Percentiles rank a stretch among this genome's conserved stretches.
Evolutionary conservation across 2,797 vertebrate genomes (phyloP).

Genomic region (Chaenodraco wilsoni): DNA sequence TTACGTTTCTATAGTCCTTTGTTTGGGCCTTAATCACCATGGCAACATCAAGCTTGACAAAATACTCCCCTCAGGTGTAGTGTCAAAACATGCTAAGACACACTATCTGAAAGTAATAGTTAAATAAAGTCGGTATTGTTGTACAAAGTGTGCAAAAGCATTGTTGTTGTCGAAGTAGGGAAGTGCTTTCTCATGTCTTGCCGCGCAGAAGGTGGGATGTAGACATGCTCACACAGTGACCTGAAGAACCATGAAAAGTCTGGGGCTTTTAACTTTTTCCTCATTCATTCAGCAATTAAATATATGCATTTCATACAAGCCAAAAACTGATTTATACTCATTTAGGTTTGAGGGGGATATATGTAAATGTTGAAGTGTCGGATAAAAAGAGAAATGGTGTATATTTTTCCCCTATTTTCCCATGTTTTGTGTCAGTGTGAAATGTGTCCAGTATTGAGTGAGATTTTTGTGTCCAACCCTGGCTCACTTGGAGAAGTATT

Average conservation of each 20-base stretch:
- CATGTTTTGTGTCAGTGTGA: too few relatives aligned
- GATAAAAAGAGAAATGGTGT: too few relatives aligned
- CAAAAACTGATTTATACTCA: neutral
- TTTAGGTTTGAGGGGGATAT: neutral
- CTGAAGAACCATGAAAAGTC: conserved; percentile 13
- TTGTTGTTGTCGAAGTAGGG: neutral
- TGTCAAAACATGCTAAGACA: neutral
- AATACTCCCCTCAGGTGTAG: neutral
- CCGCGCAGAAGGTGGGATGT: neutral
- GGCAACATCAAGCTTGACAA: neutral
- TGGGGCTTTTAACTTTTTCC: conserved; percentile 24
- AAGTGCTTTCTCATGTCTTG: conserved; percentile 20
- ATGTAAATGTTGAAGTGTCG: neutral
- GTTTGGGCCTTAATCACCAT: neutral
- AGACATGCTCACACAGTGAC: conserved; percentile 6
- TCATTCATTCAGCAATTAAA: neutral
- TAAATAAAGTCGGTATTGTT: neutral
- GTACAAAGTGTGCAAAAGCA: neutral
- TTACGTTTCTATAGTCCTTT: neutral
- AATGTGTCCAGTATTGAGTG: too few relatives aligned
- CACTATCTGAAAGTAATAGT: neutral
- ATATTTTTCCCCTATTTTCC: too few relatives aligned
- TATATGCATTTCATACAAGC: neutral
- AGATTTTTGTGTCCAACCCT: too few relatives aligned
- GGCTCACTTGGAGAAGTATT: too few relatives aligned